Percentiles rank a stretch among this genome's conserved stretches.
Evolutionary conservation across 1,140 invertebrate species (phyloP).

Genomic region (Drosophila kanapiae): DNA sequence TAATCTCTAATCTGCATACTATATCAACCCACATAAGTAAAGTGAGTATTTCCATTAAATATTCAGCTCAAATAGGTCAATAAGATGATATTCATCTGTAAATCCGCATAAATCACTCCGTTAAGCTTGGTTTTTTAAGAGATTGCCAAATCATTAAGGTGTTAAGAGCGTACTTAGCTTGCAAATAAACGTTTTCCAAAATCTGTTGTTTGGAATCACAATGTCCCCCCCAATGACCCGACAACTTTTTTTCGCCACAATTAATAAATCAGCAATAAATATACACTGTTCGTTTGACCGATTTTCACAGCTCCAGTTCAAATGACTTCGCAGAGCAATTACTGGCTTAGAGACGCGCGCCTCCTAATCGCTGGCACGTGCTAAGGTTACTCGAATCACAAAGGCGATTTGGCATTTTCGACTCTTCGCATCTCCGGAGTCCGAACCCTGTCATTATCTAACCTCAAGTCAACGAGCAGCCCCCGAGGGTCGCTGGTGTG

Average conservation of each 20-base stretch:
- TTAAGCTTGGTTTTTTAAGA: background rate
- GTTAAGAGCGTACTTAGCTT: background rate
- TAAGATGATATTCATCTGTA: background rate
- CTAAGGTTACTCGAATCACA: conserved; percentile 69
- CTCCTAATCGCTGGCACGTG: conserved; percentile 71
- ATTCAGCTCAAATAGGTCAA: background rate
- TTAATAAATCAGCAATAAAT: conserved; percentile 44
- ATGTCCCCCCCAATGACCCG: conserved; percentile 34
- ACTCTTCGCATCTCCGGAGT: conserved; percentile 27
- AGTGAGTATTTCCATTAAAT: background rate
- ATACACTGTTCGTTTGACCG: conserved; percentile 43
- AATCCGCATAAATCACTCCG: background rate
- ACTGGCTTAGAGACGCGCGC: conserved; percentile 57
- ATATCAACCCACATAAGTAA: no score
- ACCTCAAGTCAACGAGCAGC: conserved; percentile 29
- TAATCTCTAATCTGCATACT: no score
- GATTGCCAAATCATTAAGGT: conserved; percentile 26
- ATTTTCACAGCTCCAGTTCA: conserved; percentile 39
- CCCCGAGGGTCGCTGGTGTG: conserved; percentile 74
- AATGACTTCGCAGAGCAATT: conserved; percentile 17
- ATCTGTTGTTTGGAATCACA: conserved; percentile 21
- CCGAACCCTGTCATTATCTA: conserved; percentile 62
- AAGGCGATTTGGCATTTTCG: conserved; percentile 60
- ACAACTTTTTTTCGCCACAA: conserved; percentile 31
- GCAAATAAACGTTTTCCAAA: conserved; percentile 9